Base-by-base conservation (phyloP, 2,888 invertebrate species). In the Cacoxenus indagator region DNA sequence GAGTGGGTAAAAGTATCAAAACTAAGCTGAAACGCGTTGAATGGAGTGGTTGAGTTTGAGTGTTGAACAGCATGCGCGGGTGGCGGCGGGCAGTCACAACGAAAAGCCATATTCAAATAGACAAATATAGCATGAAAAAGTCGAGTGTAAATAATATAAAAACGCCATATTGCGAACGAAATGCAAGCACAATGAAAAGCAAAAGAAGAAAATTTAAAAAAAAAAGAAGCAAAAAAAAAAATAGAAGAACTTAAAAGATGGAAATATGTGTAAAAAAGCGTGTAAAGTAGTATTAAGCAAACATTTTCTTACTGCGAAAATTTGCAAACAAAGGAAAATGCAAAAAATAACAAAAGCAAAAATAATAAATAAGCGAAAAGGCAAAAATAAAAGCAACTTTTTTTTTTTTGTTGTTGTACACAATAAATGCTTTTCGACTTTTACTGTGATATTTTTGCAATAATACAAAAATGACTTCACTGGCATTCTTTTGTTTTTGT, bases 61-160 rank as follows among this genome's bases (percentile, higher is more conserved):
- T 37, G 37, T 37, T 37, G 37, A 37, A 37, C 8, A 64, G 24
- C 48, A 37, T 37, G 37, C 37, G 14, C 8, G 37, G 37, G 37
- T n/a, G 31, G 31, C 31, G n/a, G 8, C n/a, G 19, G 22, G 73
- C 79, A 71, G 72, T 71, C 64, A 31, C 24, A 26, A 71, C 81
- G 72, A 72, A 73, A 77, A 81, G 79, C 83, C 83, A 81, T 79
- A 83, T 81, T 70, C 76, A 70, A 75, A 70, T 69, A 81, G 68
- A 70, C 64, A 57, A 67, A 68, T n/a, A n/a, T 43, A 22, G 22
- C 51, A 51, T 51, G 51, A 51, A 51, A n/a, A n/a, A 51, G 51
- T 51, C 22, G 51, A 19, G 51, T 51, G 51, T 51, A 51, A 51
- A 48, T 48, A 48, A 48, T 17, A 51, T 51, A 51, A 22, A 51